These are phyloP conservation scores for Seira musarum DNA, from an alignment of 2,888 invertebrate species.

Conservation along the genomic window DNA sequence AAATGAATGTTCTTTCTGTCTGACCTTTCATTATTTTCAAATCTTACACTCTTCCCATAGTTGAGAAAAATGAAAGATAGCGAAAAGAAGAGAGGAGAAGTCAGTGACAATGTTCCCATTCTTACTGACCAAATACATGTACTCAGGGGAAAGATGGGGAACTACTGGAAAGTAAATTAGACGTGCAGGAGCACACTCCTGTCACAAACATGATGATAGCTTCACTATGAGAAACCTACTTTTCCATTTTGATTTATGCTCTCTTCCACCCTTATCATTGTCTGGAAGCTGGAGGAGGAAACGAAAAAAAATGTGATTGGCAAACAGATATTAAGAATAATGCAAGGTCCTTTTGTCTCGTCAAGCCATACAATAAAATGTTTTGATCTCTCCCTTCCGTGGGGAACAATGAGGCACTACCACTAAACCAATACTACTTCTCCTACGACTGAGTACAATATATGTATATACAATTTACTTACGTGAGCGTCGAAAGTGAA, in stretches of 20 bases:
- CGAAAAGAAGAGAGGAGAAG: too few relatives aligned
- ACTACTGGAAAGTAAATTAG: background rate
- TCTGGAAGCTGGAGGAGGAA: slow-evolving; percentile 17
- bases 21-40: too few relatives aligned
- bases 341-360: background rate
- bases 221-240: background rate
- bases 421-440: too few relatives aligned
- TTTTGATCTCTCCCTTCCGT: slow-evolving; percentile 40
- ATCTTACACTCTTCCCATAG: too few relatives aligned
- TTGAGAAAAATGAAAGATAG: too few relatives aligned
- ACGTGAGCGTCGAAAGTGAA: slow-evolving; percentile 44
- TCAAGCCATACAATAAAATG: slow-evolving; percentile 37
- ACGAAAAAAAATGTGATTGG: slow-evolving; percentile 55
- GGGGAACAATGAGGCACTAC: slow-evolving; percentile 45
- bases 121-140: too few relatives aligned
- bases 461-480: too few relatives aligned
- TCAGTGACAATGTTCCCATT: too few relatives aligned
- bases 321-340: slow-evolving; percentile 43
- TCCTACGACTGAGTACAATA: too few relatives aligned
- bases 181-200: background rate
- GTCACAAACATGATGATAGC: slow-evolving; percentile 3
- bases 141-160: too few relatives aligned
- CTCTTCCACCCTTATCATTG: slow-evolving; percentile 20
- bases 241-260: slow-evolving; percentile 10
- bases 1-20: too few relatives aligned